Evolutionary conservation across 2,113 vertebrate genomes (phyloP).

Genomic region (Rhinoptilus africanus): DNA sequence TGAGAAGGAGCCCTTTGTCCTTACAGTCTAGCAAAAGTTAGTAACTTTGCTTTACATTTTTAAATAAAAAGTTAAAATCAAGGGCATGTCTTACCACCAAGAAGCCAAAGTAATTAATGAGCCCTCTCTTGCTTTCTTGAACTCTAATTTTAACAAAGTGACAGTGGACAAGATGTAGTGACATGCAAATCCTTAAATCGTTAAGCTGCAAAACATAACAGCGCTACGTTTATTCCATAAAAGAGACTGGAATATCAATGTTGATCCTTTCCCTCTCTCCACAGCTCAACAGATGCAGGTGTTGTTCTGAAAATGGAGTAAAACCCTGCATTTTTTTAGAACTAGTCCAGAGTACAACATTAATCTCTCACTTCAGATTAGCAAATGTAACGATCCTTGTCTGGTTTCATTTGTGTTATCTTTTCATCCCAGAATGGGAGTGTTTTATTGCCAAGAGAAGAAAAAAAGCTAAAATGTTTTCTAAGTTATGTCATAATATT

Average conservation of each 20-base stretch:
- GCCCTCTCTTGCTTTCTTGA: neutral
- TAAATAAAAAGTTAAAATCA: slow-evolving; percentile 38
- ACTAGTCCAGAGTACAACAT: neutral
- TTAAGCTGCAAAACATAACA: slow-evolving; percentile 65
- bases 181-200: slow-evolving; percentile 38
- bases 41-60: neutral
- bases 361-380: slow-evolving; percentile 39
- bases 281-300: slow-evolving; percentile 46
- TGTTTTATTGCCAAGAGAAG: slow-evolving; percentile 28
- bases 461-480: slow-evolving; percentile 29
- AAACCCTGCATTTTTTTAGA: neutral
- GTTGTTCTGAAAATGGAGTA: slow-evolving; percentile 32
- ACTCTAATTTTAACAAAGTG: slow-evolving; percentile 63
- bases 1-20: neutral
- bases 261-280: neutral
- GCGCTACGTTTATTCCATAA: slow-evolving; percentile 59
- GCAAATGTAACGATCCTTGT: slow-evolving; percentile 26
- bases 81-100: slow-evolving; percentile 32
- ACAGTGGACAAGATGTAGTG: slow-evolving; percentile 44
- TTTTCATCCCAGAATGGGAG: slow-evolving; percentile 26
- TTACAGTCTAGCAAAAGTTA: neutral
- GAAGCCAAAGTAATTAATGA: slow-evolving; percentile 26
- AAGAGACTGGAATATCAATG: slow-evolving; percentile 64
- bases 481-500: slow-evolving; percentile 43
- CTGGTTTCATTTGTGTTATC: slow-evolving; percentile 48